Base-by-base conservation (phyloP, 2,113 vertebrate species). In the Rhea americana region DNA sequence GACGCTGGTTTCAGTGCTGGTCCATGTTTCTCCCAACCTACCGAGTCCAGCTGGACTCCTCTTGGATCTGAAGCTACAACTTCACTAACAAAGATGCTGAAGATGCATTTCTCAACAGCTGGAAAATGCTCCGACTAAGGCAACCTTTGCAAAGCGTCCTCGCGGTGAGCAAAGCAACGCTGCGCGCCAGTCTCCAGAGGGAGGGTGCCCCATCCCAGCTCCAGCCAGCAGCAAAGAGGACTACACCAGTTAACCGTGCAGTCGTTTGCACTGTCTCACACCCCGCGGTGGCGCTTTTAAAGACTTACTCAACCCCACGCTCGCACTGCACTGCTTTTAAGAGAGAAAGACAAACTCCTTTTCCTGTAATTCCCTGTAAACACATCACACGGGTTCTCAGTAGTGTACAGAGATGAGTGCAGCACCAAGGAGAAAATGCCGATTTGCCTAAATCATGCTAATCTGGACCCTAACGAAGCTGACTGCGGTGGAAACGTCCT, bases 151-250 rank as follows among this genome's bases (percentile, higher is more conserved):
- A 50, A 4, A 1, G 8, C 0, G 25, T 65, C 84, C 85, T 30
- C 53, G 75, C 80, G 48, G 32, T 0, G 2, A 82, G 65, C 66
- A 50, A 32, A 1, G 3, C 1, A 2, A 3, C 0, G 4, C 50
- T 62, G 80, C 65, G 2, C 0, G 28, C 0, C 0, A 51, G 47
- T 15, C 41, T 84, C 78, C 0, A 1, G 43, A 75, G 32, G 76
- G 66, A 0, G 7, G 67, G 65, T 37, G 22, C 0, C 0, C 35
- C 0, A 2, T 37, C 5, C 0, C 56, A 0, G 1, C 70, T 39
- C 67, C 5, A 14, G 39, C 28, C 26, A 24, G 68, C 76, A 13
- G 77, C 1, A 1, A 35, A 70, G 59, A 82, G 28, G 35, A 53
- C 58, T n/a, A n/a, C 66, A 63, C 18, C 45, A 85, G 65, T 13